Base-by-base conservation (phyloP, 1,140 invertebrate genomes). In the Drosophila bipectinata region DNA sequence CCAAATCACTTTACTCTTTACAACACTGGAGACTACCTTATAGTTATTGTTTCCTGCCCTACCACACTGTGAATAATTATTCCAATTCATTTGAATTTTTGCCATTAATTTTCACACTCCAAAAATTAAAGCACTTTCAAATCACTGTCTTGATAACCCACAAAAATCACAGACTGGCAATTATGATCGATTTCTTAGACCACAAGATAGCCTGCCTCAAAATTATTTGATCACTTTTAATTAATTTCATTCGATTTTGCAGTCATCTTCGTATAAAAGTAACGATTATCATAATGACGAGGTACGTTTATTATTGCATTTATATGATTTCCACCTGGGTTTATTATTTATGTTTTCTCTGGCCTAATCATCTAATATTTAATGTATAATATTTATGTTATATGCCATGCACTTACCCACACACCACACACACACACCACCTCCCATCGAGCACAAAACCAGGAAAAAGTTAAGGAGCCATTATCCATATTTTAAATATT, bases 211-310 rank as follows among this genome's bases (percentile, higher is more conserved):
- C 24, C 30, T 76, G 62, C 37, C 48, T 76, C 57, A 5, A 76
- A 83, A 77, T 81, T 80, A 52, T 67, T 45, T 82, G 45, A 30
- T 47, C 32, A 62, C 79, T 72, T 60, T 64, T 66, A 77, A 83
- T 83, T 73, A 69, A 69, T 73, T 88, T 32, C 78, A 79, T 88
- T 83, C 60, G 64, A 79, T 77, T 71, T 88, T 83, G 53, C 83
- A 88, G 83, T 89, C 84, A 79, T 68, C 79, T 74, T 88, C 83
- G 84, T 88, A 88, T 89, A 88, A 88, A 55, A 66, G 83, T 73
- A 79, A 62, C 61, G 84, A 88, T 71, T 88, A 89, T 83, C 48
- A 62, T 62, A 88, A 88, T 55, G 68, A 88, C 76, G 83, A 88
- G 83, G 83, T 88, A 88, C 52, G 83, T 87, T 82, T 77, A 67